Evolutionary conservation across 1,140 invertebrate genomes (phyloP), one percentile per base, ranked within the genome.

Genomic region (Eupeodes corollae): DNA sequence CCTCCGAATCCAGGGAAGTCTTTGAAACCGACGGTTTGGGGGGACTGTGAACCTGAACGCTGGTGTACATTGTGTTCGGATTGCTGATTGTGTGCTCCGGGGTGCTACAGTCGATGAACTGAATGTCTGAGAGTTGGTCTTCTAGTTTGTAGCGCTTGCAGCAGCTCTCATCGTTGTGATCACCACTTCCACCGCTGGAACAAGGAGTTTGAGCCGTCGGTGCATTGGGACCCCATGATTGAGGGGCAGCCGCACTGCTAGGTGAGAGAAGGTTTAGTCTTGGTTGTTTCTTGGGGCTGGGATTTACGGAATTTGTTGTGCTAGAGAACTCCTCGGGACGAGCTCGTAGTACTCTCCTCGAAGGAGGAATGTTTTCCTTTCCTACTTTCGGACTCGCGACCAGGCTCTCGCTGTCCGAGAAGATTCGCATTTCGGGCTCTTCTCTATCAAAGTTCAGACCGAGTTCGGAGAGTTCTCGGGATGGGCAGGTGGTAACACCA

Each of bases 381-480:
- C 72, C 70, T 18, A 75, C 63, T 35, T 71, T 62, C 8, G 74
- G 74, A 1, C 73, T 75, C 34, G 73, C 73, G 9, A 77, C 74
- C 37, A 79, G 50, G 35, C 80, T 80, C 54, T 89, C 87, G 62
- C 88, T 87, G 58, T 88, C 86, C 11, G 83, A 86, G 62, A 90
- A 86, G 70, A 89, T 88, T 56, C 84, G 76, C 77, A 86, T 83
- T 69, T 91, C 86, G 1, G 83, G 74, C 58, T 91, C 87, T 56
- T 89, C 86, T 12, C 87, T 75, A 49, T 88, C 85, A 55, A 90
- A 86, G 42, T 88, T 84, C 10, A 91, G 69, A 35, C 86, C 79
- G 63, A 90, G 80, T 55, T 88, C 86, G 33, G 85, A 87, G 30
- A 91, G 72, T 69, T 90, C 87, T 13, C 82, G 51, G 37, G 65